These are phyloP conservation scores for Anneissia japonica DNA, from an alignment of 35 echinoderm and acorn worm genomes.

Conservation along the genomic window DNA sequence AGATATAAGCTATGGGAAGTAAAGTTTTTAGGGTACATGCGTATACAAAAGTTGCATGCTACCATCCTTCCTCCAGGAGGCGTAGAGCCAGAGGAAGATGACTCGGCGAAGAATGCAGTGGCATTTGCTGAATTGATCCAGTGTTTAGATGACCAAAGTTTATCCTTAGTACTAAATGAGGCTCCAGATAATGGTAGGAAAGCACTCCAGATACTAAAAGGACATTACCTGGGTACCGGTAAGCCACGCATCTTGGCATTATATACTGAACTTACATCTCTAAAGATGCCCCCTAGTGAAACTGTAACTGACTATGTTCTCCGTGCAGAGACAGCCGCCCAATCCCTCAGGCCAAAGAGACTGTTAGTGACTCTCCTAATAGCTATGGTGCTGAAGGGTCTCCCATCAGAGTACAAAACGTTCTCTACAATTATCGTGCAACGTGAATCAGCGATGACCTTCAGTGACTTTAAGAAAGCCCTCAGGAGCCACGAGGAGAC, in stretches of 20 bases:
- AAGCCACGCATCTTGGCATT: slow-evolving; percentile 27
- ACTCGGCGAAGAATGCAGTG: slow-evolving; percentile 18
- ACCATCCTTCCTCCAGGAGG: neutral
- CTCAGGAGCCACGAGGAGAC: slow-evolving; percentile 30
- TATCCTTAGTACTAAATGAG: neutral
- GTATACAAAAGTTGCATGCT: slow-evolving; percentile 18
- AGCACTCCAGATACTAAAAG: neutral
- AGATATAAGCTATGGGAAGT: slow-evolving; percentile 45
- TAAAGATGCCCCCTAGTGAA: neutral
- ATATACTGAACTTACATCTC: slow-evolving; percentile 50
- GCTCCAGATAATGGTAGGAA: neutral
- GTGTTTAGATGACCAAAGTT: slow-evolving; percentile 27
- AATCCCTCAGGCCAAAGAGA: slow-evolving; percentile 11
- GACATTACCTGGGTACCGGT: neutral
- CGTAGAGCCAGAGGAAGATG: neutral
- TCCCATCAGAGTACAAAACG: slow-evolving; percentile 14
- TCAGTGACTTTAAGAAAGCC: slow-evolving; percentile 29
- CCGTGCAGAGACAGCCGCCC: slow-evolving; percentile 31
- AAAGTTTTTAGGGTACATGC: slow-evolving; percentile 42
- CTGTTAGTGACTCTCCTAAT: slow-evolving; percentile 12
- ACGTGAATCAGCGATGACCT: slow-evolving; percentile 10
- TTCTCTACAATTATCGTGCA: slow-evolving; percentile 20
- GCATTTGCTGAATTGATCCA: slow-evolving; percentile 45
- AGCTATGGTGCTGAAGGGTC: slow-evolving; percentile 35
- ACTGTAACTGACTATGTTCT: slow-evolving; percentile 29